Base-by-base conservation (phyloP, 1,140 invertebrate genomes). In the Cotesia vestalis region DNA sequence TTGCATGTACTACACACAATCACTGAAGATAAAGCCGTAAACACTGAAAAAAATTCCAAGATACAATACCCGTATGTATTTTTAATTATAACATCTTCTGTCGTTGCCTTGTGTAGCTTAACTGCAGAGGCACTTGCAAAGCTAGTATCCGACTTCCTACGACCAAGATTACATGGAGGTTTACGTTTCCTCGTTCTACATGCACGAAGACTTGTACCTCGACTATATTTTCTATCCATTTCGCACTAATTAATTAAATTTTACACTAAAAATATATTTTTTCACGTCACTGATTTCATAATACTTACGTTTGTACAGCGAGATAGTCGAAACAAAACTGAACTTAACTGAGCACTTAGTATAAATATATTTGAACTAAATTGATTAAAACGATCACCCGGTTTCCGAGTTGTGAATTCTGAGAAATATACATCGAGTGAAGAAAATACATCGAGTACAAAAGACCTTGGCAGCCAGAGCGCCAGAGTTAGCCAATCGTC, bases 31-130 rank as follows among this genome's bases (percentile, higher is more conserved):
- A 72, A 11, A 20, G 71, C 36, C 4, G 34, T 27, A 40, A 61
- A 67, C 66, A 72, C 53, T 14, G 71, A 59, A 55, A 66, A 66
- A 67, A 72, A 72, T n/a, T 72, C 64, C 27, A 67, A 20, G 40
- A 72, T 59, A 72, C 71, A 72, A 38, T 72, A 72, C 4, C 71
- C 63, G 35, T 14, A 60, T 14, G 34, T 59, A 27, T 51, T 66
- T 34, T 60, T 55, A 72, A 72, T 57, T 14, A 72, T 59, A 27
- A 70, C 35, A 46, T 70, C 69, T 46, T 72, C 63, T 17, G 57
- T 63, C 36, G 4, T 17, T 20, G 63, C 14, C 20, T 67, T 57
- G 20, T 27, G 12, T 40, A 70, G 27, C 46, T 61, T 70, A 46
- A 1, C 38, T 61, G 69, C 69, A 12, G 69, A 51, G 12, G 69